Percentiles rank a stretch among this genome's conserved stretches.
phyloP scores from a whole-genome alignment of 2,888 invertebrate species.

The Orthosia cruda region DNA sequence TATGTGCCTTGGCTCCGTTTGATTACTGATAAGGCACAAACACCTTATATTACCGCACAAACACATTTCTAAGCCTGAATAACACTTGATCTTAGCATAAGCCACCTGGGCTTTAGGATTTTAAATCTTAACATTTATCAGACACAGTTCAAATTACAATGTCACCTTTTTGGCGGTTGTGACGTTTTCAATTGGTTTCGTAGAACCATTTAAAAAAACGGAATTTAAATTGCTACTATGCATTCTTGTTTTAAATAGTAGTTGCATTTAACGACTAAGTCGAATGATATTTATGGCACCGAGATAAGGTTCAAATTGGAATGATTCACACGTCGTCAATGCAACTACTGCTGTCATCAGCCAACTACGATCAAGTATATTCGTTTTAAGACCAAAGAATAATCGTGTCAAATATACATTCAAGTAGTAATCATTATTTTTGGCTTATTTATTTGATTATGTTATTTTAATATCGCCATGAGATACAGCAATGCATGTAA shows the following conservation, averaged over 20 bases:
- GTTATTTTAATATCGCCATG: neutral
- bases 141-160: constrained; percentile 3
- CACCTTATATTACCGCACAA: constrained; percentile 60
- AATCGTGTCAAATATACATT: constrained; percentile 51
- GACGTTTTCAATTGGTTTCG: neutral
- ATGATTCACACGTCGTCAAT: constrained; percentile 25
- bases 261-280: constrained; percentile 9
- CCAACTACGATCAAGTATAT: constrained; percentile 41
- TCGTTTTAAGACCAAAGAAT: constrained; percentile 23
- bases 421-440: neutral
- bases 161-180: neutral
- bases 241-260: neutral
- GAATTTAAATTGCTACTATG: neutral
- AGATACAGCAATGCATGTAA: neutral
- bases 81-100: constrained; percentile 38
- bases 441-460: neutral
- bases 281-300: constrained; percentile 36
- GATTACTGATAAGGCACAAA: constrained; percentile 66
- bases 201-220: neutral
- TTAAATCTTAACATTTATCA: neutral
- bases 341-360: neutral
- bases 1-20: constrained; percentile 70
- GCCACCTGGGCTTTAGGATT: neutral
- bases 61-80: constrained; percentile 28
- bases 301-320: constrained; percentile 41